Evolutionary conservation across 1,140 invertebrate species (phyloP), one percentile per base, ranked within the genome.

Genomic region (Pseudomyrmex concolor): DNA sequence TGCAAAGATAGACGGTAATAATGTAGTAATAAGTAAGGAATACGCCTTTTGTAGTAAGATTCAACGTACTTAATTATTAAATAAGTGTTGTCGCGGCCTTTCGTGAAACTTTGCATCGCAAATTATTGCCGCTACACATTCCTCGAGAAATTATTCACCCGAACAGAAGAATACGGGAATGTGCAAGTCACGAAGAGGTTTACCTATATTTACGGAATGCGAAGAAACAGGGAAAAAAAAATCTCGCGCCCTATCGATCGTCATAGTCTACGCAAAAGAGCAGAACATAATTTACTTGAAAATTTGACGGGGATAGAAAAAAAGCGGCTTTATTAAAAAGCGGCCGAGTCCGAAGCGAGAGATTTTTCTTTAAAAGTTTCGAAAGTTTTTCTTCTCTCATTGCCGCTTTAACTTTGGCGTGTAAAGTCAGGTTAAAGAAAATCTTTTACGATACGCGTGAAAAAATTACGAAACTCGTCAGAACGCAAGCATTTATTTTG

Each of bases 301-400:
- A 63, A 82, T 25, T 51, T 50, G 25, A 66, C 22, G 45, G 19
- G 34, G 13, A 48, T 48, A 48, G 54, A 8, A 67, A 34, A 73
- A 73, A 74, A n/a, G n/a, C 15, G n/a, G n/a, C 57, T 63, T 63
- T 74, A 74, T 82, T 82, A 82, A 45, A 77, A 17, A 19, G 10
- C 48, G 55, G 9, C 1, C n/a, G 8, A 45, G 51, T 12, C 51
- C 19, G 17, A 34, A 34, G 64, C 76, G 22, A 60, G 48, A 68
- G 34, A 34, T 7, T 55, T 80, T 84, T 67, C 66, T 62, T 59
- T 34, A n/a, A 62, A 68, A 70, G n/a, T 84, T 48, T 9, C 17
- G 1, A 80, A 80, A 62, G 48, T 80, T 80, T 67, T 25, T 54
- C 34, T 54, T 63, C 68, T 63, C 57, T 60, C 12, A 51, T 63